phyloP scores from a whole-genome alignment of 2,113 vertebrate species.

The Chaetura pelagica region DNA sequence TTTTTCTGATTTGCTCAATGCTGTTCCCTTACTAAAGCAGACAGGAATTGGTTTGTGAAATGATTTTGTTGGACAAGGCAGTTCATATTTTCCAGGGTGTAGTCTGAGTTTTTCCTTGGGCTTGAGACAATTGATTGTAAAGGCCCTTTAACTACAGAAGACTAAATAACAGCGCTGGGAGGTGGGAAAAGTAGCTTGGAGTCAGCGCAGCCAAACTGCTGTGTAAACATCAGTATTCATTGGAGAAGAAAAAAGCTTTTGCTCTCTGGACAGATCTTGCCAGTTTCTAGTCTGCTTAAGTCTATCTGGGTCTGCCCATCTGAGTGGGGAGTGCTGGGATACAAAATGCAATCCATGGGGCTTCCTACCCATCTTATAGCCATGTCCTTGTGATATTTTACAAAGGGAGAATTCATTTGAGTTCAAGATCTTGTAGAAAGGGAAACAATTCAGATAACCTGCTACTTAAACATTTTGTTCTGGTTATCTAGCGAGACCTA shows the following conservation, averaged over 20 bases:
- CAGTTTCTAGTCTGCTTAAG: not conserved
- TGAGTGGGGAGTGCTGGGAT: not conserved
- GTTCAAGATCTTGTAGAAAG: not conserved
- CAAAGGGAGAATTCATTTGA: not conserved
- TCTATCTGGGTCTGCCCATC: not conserved
- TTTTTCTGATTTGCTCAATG: fast-evolving
- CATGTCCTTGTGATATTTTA: not conserved
- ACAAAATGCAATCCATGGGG: not conserved
- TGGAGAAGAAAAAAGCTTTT: not conserved
- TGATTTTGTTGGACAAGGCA: not conserved
- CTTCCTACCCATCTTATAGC: not conserved
- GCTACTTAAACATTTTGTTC: not conserved
- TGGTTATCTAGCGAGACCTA: not conserved
- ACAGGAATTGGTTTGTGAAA: not conserved
- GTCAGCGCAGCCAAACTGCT: not conserved
- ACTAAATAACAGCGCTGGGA: too few species aligned
- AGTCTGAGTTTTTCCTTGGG: not conserved
- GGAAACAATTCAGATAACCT: not conserved
- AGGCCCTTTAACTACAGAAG: not conserved
- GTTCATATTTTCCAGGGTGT: not conserved
- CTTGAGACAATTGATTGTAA: not conserved
- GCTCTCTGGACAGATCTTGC: not conserved
- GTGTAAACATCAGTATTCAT: not conserved
- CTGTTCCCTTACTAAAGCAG: not conserved
- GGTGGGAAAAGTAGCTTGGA: not conserved